A percentile compares a stretch with the other conserved stretches of the same genome.
Evolutionary conservation across 2,888 invertebrate genomes (phyloP).

Genomic region (Selenia dentaria): DNA sequence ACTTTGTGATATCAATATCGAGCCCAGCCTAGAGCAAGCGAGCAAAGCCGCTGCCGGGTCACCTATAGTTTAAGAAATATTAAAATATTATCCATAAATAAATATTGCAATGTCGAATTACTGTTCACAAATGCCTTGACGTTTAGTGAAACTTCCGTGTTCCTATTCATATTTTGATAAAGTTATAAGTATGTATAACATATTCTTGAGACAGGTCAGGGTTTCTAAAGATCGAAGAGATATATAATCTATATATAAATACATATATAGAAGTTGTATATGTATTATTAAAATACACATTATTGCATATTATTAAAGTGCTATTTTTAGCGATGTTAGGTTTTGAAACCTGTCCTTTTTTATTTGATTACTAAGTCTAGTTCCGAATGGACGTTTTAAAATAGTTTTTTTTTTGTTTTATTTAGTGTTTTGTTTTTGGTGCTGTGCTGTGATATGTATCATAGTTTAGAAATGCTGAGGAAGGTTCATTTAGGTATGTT

Average conservation of each 20-base stretch:
- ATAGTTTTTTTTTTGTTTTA: neutral
- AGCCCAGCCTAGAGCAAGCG: too few species aligned
- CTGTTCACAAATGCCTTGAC: too few species aligned
- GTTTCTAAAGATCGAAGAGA: too few species aligned
- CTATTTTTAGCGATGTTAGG: constrained; percentile 5
- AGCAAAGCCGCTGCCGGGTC: too few species aligned
- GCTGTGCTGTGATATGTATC: constrained; percentile 11
- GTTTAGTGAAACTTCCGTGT: too few species aligned
- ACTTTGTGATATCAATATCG: too few species aligned
- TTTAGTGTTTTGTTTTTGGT: constrained; percentile 2
- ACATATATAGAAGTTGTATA: neutral
- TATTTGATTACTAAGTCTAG: constrained; percentile 2
- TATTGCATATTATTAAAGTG: constrained; percentile 12
- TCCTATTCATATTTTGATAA: neutral
- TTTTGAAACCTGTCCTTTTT: constrained; percentile 4
- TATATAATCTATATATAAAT: too few species aligned
- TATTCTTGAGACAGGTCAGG: neutral
- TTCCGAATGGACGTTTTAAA: constrained; percentile 6
- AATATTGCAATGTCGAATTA: too few species aligned
- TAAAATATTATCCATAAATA: too few species aligned
- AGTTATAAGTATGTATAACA: neutral
- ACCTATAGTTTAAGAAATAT: too few species aligned
- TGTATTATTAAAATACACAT: neutral
- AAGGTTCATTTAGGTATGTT: constrained; percentile 5
- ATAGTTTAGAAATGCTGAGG: constrained; percentile 9